These are phyloP conservation scores for Pipistrellus nathusii DNA, from an alignment of 2,797 vertebrate species.

Conservation along the genomic window DNA sequence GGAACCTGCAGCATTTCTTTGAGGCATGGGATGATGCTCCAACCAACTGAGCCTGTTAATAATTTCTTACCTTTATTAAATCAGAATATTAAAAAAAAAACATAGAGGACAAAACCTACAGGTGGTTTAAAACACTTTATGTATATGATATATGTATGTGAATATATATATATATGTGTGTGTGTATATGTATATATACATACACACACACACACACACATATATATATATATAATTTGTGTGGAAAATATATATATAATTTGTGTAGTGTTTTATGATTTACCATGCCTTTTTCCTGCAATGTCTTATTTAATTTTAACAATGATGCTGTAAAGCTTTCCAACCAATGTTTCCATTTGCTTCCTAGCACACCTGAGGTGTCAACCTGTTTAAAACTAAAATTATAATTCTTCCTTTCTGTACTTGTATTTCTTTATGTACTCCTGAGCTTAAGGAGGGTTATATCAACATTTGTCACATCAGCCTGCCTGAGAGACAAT, in stretches of 20 bases:
- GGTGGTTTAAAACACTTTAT: not conserved
- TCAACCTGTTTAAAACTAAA: not conserved
- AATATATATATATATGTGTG: not conserved
- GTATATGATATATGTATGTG: not conserved
- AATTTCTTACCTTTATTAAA: not conserved
- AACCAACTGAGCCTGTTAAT: not conserved
- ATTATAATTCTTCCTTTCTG: not conserved
- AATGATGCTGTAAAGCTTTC: not conserved
- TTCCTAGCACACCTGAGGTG: not conserved
- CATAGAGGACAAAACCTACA: not conserved
- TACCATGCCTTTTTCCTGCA: not conserved
- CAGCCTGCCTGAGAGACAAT: not conserved
- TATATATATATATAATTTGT: too few relatives aligned
- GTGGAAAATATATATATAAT: not conserved
- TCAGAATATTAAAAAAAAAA: slow-evolving; percentile 9
- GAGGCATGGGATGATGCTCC: too few relatives aligned
- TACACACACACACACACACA: too few relatives aligned
- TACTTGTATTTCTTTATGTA: not conserved
- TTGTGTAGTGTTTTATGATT: not conserved
- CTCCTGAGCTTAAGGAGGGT: not conserved
- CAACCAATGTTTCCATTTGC: not conserved
- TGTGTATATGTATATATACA: not conserved
- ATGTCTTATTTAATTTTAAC: not conserved
- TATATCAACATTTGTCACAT: not conserved
- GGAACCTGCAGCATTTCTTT: too few relatives aligned